These are phyloP conservation scores for human DNA, from an alignment of 2,113 vertebrate species.

Conservation along the genomic window DNA sequence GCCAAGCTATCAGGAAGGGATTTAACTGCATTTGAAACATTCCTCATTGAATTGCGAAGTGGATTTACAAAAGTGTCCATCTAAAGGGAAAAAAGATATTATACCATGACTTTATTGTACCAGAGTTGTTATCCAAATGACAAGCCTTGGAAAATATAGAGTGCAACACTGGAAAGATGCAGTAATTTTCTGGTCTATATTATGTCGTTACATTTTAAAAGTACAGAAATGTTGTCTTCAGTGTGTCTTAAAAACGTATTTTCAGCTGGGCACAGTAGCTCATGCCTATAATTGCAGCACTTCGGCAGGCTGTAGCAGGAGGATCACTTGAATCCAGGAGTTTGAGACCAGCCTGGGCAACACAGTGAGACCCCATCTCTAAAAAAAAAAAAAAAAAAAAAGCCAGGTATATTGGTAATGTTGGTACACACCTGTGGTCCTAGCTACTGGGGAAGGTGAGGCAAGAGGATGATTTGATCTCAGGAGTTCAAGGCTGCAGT, in stretches of 20 bases:
- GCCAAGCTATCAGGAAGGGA: slow-evolving; percentile 97
- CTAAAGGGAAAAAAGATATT: slow-evolving; percentile 87
- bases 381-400: no score
- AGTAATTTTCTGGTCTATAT: neutral
- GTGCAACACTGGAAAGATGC: neutral
- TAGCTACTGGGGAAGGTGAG: no score
- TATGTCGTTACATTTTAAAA: slow-evolving; percentile 3
- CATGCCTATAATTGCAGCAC: neutral
- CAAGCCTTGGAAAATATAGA: slow-evolving; percentile 75
- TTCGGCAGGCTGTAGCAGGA: neutral
- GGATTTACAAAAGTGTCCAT: slow-evolving; percentile 99
- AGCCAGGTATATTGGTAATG: no score
- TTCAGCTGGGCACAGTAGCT: neutral
- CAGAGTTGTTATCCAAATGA: neutral
- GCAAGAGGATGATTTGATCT: no score
- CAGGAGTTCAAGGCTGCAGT: neutral
- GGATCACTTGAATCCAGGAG: neutral
- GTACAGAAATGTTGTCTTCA: neutral
- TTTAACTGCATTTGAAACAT: slow-evolving; percentile 98
- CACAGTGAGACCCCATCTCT: neutral
- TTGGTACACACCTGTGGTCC: no score
- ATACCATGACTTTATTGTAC: slow-evolving; percentile 21
- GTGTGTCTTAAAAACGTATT: neutral
- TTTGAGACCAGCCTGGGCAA: neutral
- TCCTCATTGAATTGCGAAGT: slow-evolving; percentile 98